Base-by-base conservation (phyloP, 2,888 invertebrate species). In the Bellardia bayeri region DNA sequence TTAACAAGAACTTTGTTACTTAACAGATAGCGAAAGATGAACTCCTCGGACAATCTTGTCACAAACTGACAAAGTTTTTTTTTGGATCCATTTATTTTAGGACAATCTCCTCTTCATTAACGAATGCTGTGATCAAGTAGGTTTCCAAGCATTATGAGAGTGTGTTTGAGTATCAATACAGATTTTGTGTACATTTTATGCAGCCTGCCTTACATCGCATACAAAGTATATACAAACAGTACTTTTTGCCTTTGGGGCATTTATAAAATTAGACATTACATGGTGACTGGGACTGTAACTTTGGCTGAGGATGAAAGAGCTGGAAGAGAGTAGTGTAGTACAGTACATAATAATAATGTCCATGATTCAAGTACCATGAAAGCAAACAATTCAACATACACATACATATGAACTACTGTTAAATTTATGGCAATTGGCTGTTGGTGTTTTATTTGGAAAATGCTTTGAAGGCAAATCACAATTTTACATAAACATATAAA, bases 351-450 rank as follows among this genome's bases (percentile, higher is more conserved):
- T 64, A 80, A 75, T 81, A 75, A 85, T 64, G 80, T n/a, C 37
- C 85, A 81, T 56, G 80, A 75, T 71, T 64, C 54, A 81, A 85
- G 79, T 64, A 75, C 40, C 56, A 16, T 56, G 58, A 33, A 74
- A 45, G 13, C 51, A 63, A 71, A 71, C 61, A 66, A 37, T 16
- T 2, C 33, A 45, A 49, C 66, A n/a, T 14, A 13, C 45, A 45
- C 9, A 45, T 45, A 9, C 11, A 30, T 45, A 45, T 49, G 2
- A 42, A 42, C 80, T 75, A 14, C 74, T 71, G 75, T 58, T 51
- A 79, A 82, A 87, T 87, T 87, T 82, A 87, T 87, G 82, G 79
- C 87, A 74, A 87, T 87, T 87, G 84, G 66, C 81, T 81, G 87
- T 54, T 87, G 87, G 87, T 81, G 81, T 81, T 87, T 84, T 84